A percentile compares a stretch with the other conserved stretches of the same genome.
These are phyloP conservation scores for Morone chrysops DNA, from an alignment of 2,113 vertebrate genomes.

Conservation along the genomic window DNA sequence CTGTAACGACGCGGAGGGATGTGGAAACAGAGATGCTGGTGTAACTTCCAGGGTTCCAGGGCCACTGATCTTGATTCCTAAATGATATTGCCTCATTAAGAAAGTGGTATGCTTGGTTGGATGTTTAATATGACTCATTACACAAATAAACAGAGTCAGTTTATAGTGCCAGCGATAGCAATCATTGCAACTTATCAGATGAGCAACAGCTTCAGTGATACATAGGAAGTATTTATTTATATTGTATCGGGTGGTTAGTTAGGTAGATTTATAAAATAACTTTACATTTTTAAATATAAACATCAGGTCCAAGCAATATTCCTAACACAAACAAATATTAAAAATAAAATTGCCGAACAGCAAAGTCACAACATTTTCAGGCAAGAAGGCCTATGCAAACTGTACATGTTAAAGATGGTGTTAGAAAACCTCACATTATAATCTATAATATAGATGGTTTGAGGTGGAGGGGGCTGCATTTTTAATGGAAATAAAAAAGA, in stretches of 20 bases:
- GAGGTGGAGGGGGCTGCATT: not conserved
- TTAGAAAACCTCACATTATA: no score
- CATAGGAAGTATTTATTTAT: not conserved
- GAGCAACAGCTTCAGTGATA: slow-evolving; percentile 15
- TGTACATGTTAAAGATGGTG: no score
- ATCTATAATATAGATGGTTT: no score
- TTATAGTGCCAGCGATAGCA: slow-evolving; percentile 37
- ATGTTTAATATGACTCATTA: slow-evolving; percentile 64
- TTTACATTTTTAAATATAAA: not conserved
- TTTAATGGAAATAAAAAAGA: no score
- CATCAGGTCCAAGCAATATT: not conserved
- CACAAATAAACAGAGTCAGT: slow-evolving; percentile 55
- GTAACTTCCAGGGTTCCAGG: slow-evolving; percentile 34
- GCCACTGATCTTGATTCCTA: slow-evolving; percentile 49
- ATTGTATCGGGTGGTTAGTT: not conserved
- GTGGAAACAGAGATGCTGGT: slow-evolving; percentile 25
- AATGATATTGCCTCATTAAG: slow-evolving; percentile 59
- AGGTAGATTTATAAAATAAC: not conserved
- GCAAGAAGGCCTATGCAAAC: no score
- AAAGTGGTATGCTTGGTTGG: slow-evolving; percentile 36
- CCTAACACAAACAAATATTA: no score
- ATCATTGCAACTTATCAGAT: slow-evolving; percentile 42
- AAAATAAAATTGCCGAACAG: not conserved
- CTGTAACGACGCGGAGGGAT: slow-evolving; percentile 6
- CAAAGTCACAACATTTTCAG: not conserved